Evolutionary conservation across 2,797 vertebrate genomes (phyloP).

Genomic region (Poeciliopsis turneri): DNA sequence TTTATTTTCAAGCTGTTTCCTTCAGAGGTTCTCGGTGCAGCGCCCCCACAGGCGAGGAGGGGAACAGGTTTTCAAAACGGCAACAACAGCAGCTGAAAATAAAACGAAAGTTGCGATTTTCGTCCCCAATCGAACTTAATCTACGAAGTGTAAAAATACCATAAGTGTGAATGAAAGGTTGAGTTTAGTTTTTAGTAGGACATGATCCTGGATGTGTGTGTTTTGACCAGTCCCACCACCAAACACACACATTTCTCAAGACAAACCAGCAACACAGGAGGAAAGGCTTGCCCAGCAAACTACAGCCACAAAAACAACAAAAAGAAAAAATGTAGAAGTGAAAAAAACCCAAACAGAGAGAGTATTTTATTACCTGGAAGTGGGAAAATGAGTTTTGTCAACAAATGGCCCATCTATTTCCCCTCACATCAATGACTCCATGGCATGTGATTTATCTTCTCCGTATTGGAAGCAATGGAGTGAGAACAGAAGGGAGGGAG

Average conservation of each 20-base stretch:
- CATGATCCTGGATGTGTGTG: neutral
- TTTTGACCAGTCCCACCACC: constrained; percentile 19
- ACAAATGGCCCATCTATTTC: constrained; percentile 76
- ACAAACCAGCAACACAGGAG: constrained; percentile 58
- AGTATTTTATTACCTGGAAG: constrained; percentile 75
- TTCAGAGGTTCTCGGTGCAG: too few species aligned
- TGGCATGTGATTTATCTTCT: constrained; percentile 75
- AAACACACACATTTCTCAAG: constrained; percentile 67
- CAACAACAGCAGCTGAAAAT: too few species aligned
- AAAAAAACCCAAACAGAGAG: constrained; percentile 39
- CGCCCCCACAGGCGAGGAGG: too few species aligned
- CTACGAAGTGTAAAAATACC: too few species aligned
- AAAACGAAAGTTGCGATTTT: too few species aligned
- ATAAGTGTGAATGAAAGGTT: neutral
- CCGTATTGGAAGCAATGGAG: constrained; percentile 65
- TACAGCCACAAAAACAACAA: constrained; percentile 20
- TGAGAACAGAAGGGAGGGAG: constrained; percentile 39
- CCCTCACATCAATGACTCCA: constrained; percentile 68
- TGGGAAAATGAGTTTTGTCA: constrained; percentile 77
- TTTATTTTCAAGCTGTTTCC: too few species aligned
- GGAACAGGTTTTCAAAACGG: too few species aligned
- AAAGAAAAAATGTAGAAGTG: neutral
- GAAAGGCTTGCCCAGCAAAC: constrained; percentile 38
- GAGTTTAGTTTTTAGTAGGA: neutral
- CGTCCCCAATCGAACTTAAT: too few species aligned